A percentile compares a stretch with the other conserved stretches of the same genome.
These are phyloP conservation scores for Eustalomyia histrio DNA, from an alignment of 2,888 invertebrate genomes.

Conservation along the genomic window DNA sequence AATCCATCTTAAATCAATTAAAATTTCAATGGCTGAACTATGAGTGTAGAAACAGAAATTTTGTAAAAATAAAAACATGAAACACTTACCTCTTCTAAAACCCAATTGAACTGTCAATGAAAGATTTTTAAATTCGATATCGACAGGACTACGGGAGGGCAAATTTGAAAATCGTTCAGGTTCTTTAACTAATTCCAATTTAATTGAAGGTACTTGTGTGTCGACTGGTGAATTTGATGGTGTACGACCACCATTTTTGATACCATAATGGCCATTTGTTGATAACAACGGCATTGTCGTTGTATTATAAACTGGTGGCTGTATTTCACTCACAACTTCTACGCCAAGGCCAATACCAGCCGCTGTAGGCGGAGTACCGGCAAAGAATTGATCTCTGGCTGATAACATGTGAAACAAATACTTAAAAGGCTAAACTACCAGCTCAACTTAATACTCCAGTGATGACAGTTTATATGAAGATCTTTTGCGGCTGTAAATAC, in stretches of 20 bases:
- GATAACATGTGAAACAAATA: conserved; percentile 69
- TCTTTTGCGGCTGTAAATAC: conserved; percentile 21
- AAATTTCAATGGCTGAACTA: no score
- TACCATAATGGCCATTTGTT: conserved; percentile 52
- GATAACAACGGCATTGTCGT: conserved; percentile 72
- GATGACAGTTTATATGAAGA: conserved; percentile 14
- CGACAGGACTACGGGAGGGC: conserved; percentile 82
- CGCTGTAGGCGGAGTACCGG: conserved; percentile 48
- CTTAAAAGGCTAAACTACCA: conserved; percentile 11
- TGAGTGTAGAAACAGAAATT: no score
- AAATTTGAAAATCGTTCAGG: conserved; percentile 75
- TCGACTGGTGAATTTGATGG: conserved; percentile 51
- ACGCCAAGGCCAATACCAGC: conserved; percentile 72
- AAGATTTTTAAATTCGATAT: conserved; percentile 87
- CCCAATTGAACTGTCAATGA: conserved; percentile 87
- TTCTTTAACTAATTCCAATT: conserved; percentile 19
- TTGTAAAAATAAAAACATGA: neutral
- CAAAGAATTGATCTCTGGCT: conserved; percentile 73
- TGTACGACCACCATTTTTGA: conserved; percentile 31
- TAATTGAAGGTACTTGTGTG: conserved; percentile 21
- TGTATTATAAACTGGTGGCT: conserved; percentile 70
- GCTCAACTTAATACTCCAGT: conserved; percentile 29
- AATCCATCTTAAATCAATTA: no score
- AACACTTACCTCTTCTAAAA: conserved; percentile 84
- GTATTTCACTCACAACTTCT: conserved; percentile 69